phyloP scores from a whole-genome alignment of 2,113 vertebrate species.

The Macheiramphus alcinus region DNA sequence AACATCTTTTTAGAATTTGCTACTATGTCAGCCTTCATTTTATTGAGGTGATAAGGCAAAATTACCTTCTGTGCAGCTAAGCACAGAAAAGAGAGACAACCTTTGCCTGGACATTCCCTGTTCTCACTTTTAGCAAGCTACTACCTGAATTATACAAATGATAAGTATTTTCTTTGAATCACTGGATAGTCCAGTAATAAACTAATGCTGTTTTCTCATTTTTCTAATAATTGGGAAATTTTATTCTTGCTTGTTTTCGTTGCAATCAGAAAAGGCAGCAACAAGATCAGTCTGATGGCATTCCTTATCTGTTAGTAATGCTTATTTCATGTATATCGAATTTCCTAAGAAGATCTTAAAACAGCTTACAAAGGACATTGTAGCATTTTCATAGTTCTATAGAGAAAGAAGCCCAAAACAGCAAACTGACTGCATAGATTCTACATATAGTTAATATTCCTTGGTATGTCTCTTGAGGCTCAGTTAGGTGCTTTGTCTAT shows the following conservation, averaged over 20 bases:
- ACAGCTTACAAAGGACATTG: background rate
- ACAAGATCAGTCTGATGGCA: background rate
- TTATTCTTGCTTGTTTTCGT: background rate
- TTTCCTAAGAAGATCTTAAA: background rate
- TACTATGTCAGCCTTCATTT: background rate
- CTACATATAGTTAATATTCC: background rate
- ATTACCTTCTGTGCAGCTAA: background rate
- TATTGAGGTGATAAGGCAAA: background rate
- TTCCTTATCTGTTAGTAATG: background rate
- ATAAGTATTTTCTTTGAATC: background rate
- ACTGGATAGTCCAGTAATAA: background rate
- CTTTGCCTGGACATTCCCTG: background rate
- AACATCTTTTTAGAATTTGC: background rate
- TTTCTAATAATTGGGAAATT: background rate
- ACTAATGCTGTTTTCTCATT: background rate
- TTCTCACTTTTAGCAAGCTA: background rate
- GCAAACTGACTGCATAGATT: background rate
- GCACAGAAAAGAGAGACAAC: background rate
- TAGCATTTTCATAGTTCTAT: background rate
- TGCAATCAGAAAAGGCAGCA: background rate
- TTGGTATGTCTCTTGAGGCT: background rate
- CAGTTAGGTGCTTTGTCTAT: background rate
- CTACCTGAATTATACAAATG: background rate
- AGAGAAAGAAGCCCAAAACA: background rate
- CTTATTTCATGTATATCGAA: background rate